Evolutionary conservation across 2,888 invertebrate species (phyloP).

Genomic region (Drosophila affinis): DNA sequence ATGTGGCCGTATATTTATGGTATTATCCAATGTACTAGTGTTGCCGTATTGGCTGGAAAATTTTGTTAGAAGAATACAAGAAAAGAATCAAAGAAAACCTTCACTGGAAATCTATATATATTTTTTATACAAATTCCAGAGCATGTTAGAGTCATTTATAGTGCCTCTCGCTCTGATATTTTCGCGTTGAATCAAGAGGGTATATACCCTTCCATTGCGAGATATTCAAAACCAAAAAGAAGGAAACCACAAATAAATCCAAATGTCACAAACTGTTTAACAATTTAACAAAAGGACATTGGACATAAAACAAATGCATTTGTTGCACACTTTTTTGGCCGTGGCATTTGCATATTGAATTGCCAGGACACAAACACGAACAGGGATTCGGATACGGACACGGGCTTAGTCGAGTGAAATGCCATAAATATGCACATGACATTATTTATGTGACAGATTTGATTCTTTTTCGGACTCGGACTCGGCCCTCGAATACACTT

Average conservation of each 20-base stretch:
- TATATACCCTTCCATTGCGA: neutral
- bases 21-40: no score
- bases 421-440: conserved; percentile 44
- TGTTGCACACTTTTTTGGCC: conserved; percentile 40
- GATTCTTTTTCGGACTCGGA: conserved; percentile 17
- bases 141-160: no score
- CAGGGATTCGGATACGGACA: neutral
- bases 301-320: conserved; percentile 14
- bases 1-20: no score
- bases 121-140: no score
- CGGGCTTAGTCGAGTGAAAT: conserved; percentile 14
- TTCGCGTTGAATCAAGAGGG: neutral
- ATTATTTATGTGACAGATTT: conserved; percentile 41
- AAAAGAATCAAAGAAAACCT: neutral
- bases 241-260: conserved; percentile 55
- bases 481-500: conserved; percentile 25
- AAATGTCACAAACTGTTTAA: conserved; percentile 66
- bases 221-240: neutral
- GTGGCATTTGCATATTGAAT: conserved; percentile 53
- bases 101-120: no score
- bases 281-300: conserved; percentile 57
- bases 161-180: neutral
- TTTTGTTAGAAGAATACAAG: neutral
- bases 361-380: neutral
- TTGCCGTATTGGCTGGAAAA: no score